Evolutionary conservation across 2,888 invertebrate species (phyloP).

Genomic region (Liposcelis brunnea): DNA sequence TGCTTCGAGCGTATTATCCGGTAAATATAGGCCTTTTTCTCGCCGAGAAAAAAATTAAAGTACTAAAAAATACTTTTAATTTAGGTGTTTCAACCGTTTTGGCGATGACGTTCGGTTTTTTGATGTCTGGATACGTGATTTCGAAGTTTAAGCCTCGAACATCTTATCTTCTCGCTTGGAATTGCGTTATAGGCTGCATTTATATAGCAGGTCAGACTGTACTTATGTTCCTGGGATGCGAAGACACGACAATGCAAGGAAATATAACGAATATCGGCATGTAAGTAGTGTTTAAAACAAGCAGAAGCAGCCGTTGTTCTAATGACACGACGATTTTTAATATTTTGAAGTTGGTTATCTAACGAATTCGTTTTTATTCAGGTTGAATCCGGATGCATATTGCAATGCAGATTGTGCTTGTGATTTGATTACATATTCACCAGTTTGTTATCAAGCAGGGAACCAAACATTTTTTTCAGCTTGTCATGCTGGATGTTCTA

Average conservation of each 20-base stretch:
- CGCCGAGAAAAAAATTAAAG: not conserved
- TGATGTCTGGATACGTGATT: conserved; percentile 39
- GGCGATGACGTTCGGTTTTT: conserved; percentile 40
- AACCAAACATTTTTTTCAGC: conserved; percentile 48
- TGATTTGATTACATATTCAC: conserved; percentile 38
- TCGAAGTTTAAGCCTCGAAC: conserved; percentile 41
- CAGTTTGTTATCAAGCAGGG: conserved; percentile 40
- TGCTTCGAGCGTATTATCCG: conserved; percentile 46
- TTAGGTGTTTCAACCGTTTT: conserved; percentile 25
- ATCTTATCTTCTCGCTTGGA: conserved; percentile 40
- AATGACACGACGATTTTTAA: too few relatives aligned
- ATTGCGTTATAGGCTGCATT: conserved; percentile 37
- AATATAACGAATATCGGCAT: conserved; percentile 22
- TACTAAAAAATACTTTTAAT: too few relatives aligned
- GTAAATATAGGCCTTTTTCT: too few relatives aligned
- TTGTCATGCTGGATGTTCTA: conserved; percentile 52
- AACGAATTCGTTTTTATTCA: too few relatives aligned
- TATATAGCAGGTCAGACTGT: conserved; percentile 34
- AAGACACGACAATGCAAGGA: conserved; percentile 25
- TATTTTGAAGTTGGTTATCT: too few relatives aligned
- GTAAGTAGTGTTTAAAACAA: too few relatives aligned
- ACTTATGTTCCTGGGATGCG: conserved; percentile 38
- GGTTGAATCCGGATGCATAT: conserved; percentile 31
- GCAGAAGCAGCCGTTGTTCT: conserved; percentile 6
- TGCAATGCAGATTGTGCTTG: conserved; percentile 46